Evolutionary conservation across 1,140 invertebrate species (phyloP).

Genomic region (Helicoverpa zea): DNA sequence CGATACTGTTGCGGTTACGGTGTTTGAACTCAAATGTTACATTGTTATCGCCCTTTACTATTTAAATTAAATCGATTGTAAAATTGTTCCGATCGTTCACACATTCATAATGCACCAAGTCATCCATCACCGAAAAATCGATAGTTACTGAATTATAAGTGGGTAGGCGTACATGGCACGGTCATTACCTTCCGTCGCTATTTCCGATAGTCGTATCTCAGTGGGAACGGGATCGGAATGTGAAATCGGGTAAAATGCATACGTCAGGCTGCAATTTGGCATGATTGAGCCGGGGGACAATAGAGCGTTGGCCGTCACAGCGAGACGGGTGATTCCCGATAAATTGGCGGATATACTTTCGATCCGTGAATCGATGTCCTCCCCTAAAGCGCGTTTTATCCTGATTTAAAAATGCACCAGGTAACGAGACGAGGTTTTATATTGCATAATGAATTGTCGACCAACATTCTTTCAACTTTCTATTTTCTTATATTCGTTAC

Average conservation of each 20-base stretch:
- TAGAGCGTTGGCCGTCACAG: conserved; percentile 59
- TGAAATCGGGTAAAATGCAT: conserved; percentile 67
- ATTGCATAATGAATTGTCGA: conserved; percentile 32
- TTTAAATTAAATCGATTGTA: conserved; percentile 48
- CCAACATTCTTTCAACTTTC: conserved; percentile 37
- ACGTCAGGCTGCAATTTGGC: conserved; percentile 59
- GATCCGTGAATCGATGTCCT: conserved; percentile 37
- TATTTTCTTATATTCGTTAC: conserved; percentile 8
- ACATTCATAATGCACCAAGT: conserved; percentile 37
- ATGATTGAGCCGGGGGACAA: conserved; percentile 66
- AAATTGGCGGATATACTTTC: conserved; percentile 59
- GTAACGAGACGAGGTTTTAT: not conserved
- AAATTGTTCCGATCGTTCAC: conserved; percentile 34
- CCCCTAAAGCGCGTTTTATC: conserved; percentile 20
- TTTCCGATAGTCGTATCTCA: conserved; percentile 62
- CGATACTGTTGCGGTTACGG: conserved; percentile 44
- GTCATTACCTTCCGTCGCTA: conserved; percentile 48
- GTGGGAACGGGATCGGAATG: conserved; percentile 58
- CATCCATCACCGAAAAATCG: conserved; percentile 38
- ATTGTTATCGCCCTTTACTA: conserved; percentile 38
- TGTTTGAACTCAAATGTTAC: conserved; percentile 38
- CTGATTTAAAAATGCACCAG: conserved; percentile 21
- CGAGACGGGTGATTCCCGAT: conserved; percentile 51
- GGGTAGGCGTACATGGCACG: conserved; percentile 32
- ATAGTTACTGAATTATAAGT: conserved; percentile 42